These are phyloP conservation scores for Monopterus albus DNA, from an alignment of 2,113 vertebrate genomes.

Conservation along the genomic window DNA sequence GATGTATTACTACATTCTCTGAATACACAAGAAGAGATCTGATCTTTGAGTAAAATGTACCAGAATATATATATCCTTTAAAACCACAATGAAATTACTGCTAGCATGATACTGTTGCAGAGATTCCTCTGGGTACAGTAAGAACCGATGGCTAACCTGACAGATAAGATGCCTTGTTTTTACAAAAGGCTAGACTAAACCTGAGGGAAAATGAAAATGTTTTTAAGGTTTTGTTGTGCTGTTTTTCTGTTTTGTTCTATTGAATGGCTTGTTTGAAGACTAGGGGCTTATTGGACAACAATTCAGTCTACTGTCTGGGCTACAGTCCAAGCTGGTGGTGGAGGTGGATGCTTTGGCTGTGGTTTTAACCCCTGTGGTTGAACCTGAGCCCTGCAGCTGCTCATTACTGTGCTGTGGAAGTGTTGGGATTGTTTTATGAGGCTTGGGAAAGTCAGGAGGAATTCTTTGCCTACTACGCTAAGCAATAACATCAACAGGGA, in stretches of 20 bases:
- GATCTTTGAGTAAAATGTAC: slow-evolving; percentile 20
- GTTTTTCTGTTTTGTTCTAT: slow-evolving; percentile 56
- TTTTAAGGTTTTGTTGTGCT: slow-evolving; percentile 42
- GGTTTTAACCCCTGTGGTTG: slow-evolving; percentile 55
- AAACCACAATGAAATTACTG: slow-evolving; percentile 9
- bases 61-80: slow-evolving; percentile 15
- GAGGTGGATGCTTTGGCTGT: slow-evolving; percentile 42
- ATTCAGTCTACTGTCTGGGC: slow-evolving; percentile 62
- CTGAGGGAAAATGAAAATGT: slow-evolving; percentile 15
- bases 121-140: slow-evolving; percentile 8
- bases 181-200: slow-evolving; percentile 16
- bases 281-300: slow-evolving; percentile 58
- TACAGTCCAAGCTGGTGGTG: slow-evolving; percentile 43
- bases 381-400: slow-evolving; percentile 71
- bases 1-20: slow-evolving; percentile 17
- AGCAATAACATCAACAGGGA: slow-evolving; percentile 43
- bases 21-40: neutral
- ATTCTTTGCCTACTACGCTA: slow-evolving; percentile 49
- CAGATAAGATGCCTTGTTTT: slow-evolving; percentile 32
- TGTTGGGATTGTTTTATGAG: slow-evolving; percentile 63
- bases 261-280: slow-evolving; percentile 48
- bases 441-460: slow-evolving; percentile 57
- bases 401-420: slow-evolving; percentile 68
- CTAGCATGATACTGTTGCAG: neutral
- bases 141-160: slow-evolving; percentile 35